Conservation (phyloP, 2,113 vertebrate species). For the Hypocryptadius cinnamomeus region DNA sequence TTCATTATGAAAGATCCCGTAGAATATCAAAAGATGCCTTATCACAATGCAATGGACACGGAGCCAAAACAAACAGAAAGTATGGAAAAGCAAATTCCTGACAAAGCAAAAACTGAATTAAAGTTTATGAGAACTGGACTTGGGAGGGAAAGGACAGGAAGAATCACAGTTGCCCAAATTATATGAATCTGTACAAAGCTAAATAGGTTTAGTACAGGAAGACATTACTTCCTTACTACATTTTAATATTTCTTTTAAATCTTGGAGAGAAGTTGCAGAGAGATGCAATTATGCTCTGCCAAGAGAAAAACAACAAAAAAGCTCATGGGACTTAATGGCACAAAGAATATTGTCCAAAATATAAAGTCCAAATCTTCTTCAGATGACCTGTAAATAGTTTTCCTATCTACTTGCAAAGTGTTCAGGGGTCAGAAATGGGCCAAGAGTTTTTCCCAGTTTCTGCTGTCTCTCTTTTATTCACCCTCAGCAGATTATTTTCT, state of each 20-base stretch:
- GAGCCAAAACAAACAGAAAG: constrained; percentile 38
- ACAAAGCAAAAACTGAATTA: constrained; percentile 36
- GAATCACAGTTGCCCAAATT: background rate
- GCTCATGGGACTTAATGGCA: background rate
- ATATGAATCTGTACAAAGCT: background rate
- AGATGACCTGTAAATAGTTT: background rate
- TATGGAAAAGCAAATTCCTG: constrained; percentile 6
- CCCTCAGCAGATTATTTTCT: background rate
- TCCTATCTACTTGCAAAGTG: background rate
- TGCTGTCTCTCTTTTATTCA: background rate
- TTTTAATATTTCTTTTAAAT: background rate
- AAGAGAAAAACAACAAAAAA: background rate
- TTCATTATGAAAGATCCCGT: constrained; percentile 3
- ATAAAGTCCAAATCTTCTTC: background rate
- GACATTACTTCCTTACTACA: background rate
- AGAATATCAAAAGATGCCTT: constrained; percentile 33
- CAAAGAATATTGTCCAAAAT: background rate
- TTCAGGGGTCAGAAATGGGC: background rate
- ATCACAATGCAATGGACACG: background rate
- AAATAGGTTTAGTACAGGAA: background rate
- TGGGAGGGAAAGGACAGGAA: background rate
- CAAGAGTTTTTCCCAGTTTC: background rate
- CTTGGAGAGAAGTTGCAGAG: background rate
- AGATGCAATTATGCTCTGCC: background rate
- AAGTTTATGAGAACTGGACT: background rate